A percentile compares a stretch with the other conserved stretches of the same genome.
These are phyloP conservation scores for Trichomalopsis sarcophagae DNA, from an alignment of 1,140 invertebrate genomes.

Conservation along the genomic window DNA sequence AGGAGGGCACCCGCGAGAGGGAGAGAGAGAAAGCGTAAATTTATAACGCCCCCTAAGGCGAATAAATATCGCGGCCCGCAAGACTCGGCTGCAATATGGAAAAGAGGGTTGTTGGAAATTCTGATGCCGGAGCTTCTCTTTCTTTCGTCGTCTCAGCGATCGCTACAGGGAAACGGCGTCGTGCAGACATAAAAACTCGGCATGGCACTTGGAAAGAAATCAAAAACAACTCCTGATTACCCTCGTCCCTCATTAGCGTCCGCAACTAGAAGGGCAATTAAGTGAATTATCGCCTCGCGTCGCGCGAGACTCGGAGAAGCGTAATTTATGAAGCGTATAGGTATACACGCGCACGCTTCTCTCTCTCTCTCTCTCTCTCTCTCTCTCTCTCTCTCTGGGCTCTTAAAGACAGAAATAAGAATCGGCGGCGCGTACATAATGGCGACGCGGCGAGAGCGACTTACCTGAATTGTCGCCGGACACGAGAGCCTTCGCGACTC, in stretches of 20 bases:
- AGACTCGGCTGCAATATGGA: background rate
- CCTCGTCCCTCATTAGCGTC: constrained; percentile 5
- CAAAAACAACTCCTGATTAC: background rate
- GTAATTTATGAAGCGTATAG: constrained; percentile 6
- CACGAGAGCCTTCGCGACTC: constrained; percentile 47
- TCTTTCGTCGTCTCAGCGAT: background rate
- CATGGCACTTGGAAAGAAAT: too few species aligned
- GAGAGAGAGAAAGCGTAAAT: constrained; percentile 52
- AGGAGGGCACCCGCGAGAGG: background rate
- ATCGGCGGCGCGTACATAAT: background rate
- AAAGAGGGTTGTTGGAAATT: constrained; percentile 8
- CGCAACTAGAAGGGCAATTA: background rate
- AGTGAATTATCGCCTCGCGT: constrained; percentile 8
- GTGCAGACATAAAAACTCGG: too few species aligned
- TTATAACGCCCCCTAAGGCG: constrained; percentile 64
- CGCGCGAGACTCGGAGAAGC: background rate
- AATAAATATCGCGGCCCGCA: constrained; percentile 58
- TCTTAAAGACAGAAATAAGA: background rate
- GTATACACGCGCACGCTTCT: background rate
- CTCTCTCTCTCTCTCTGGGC: too few species aligned
- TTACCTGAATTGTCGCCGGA: constrained; percentile 55
- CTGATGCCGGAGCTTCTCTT: background rate
- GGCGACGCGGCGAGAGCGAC: constrained; percentile 31
- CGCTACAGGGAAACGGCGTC: background rate
- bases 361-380: too few species aligned